phyloP scores from a whole-genome alignment of 2,113 vertebrate genomes.

The Chaetops frenatus region DNA sequence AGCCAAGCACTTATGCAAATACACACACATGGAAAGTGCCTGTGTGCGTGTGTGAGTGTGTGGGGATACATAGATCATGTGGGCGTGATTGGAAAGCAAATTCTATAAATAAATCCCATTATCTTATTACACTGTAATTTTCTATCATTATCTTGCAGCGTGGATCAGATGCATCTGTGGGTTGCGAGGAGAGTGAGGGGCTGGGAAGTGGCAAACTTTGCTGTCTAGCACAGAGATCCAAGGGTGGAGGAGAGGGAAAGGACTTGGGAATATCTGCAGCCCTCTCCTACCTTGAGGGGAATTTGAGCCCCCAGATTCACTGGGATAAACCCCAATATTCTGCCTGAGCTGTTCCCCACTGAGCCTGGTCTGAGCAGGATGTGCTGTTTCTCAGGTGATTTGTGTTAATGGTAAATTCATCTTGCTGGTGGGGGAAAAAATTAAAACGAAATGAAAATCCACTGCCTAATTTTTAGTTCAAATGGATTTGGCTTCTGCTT shows the following conservation, averaged over 20 bases:
- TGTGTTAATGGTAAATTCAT: background rate
- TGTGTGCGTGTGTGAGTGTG: background rate
- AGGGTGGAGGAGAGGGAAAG: background rate
- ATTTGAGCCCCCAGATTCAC: background rate
- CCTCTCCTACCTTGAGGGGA: no score
- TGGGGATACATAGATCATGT: background rate
- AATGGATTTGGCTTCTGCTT: background rate
- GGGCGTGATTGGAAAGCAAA: conserved; percentile 42
- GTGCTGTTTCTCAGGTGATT: fast-evolving
- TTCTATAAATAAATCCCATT: conserved; percentile 65
- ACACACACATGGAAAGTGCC: conserved; percentile 1
- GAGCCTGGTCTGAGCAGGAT: fast-evolving
- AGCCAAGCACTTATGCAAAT: conserved; percentile 54
- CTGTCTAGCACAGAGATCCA: background rate
- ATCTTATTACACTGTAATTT: conserved; percentile 63
- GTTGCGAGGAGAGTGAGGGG: conserved; percentile 13
- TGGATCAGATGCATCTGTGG: conserved; percentile 56
- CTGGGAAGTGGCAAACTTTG: conserved; percentile 30
- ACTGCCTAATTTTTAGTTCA: background rate
- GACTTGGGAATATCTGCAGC: background rate
- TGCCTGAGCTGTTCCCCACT: fast-evolving
- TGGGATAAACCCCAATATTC: background rate
- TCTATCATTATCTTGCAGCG: conserved; percentile 42
- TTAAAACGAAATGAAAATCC: background rate
- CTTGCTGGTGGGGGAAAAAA: background rate